These are phyloP conservation scores for Burhinus bistriatus DNA, from an alignment of 2,113 vertebrate species.

Conservation along the genomic window DNA sequence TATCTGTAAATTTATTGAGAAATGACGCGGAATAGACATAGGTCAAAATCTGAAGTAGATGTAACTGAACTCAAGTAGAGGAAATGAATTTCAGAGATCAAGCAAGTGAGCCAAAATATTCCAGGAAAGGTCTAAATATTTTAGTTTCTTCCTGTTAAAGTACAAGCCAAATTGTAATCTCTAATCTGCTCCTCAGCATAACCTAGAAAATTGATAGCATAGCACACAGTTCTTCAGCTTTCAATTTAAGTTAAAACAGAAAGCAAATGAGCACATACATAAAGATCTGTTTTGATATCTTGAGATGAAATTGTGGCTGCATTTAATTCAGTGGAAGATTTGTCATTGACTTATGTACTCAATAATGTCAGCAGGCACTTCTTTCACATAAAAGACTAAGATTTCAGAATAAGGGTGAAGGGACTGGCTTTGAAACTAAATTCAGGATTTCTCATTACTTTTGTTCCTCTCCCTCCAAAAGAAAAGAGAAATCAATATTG, in stretches of 20 bases:
- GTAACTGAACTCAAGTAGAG: background rate
- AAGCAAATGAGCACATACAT: background rate
- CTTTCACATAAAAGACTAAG: background rate
- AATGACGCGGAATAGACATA: background rate
- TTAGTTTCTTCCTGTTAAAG: background rate
- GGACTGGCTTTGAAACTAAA: background rate
- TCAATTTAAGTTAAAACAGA: background rate
- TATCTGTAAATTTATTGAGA: background rate
- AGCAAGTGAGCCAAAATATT: conserved; percentile 3
- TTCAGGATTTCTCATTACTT: conserved; percentile 26
- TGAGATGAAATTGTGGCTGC: background rate
- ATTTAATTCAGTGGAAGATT: background rate
- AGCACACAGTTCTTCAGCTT: background rate
- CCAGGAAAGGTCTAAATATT: background rate
- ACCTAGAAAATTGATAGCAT: background rate
- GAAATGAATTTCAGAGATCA: background rate
- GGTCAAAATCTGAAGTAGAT: background rate
- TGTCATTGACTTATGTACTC: background rate
- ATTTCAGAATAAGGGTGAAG: conserved; percentile 2
- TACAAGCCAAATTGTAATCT: background rate
- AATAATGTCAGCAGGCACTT: background rate
- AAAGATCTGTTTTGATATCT: background rate
- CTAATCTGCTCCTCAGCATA: background rate
- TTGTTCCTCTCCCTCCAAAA: background rate
- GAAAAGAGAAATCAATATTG: conserved; percentile 5